phyloP scores from a whole-genome alignment of 2,113 vertebrate species.

The Poicephalus gulielmi region DNA sequence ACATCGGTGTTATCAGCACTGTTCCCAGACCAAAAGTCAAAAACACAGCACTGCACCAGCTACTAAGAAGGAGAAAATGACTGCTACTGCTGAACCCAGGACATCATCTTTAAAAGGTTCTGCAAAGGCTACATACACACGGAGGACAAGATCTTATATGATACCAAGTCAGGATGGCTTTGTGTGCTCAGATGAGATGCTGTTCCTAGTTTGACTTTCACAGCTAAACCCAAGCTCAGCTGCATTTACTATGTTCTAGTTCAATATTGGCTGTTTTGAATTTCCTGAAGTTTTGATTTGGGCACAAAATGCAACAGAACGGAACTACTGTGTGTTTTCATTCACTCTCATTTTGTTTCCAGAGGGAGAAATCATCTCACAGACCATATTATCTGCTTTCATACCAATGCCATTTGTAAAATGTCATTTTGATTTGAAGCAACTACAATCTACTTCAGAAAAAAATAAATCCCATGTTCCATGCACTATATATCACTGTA shows the following conservation, averaged over 20 bases:
- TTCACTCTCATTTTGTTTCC: background rate
- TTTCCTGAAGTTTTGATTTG: background rate
- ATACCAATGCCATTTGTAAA: background rate
- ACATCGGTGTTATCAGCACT: too few species aligned
- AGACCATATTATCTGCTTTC: background rate
- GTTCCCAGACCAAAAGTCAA: too few species aligned
- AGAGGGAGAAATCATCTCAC: background rate
- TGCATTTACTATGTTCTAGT: background rate
- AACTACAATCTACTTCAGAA: background rate
- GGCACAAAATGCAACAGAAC: background rate
- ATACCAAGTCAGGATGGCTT: background rate
- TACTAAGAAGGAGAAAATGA: too few species aligned
- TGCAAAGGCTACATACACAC: background rate
- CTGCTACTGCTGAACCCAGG: too few species aligned
- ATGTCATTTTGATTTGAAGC: slow-evolving; percentile 8
- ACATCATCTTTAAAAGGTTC: background rate
- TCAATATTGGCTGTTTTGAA: background rate
- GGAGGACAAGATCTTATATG: background rate
- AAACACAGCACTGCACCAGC: too few species aligned
- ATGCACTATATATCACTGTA: background rate
- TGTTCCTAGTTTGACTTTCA: background rate
- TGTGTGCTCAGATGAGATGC: fast-evolving
- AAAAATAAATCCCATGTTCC: background rate
- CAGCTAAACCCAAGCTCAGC: background rate
- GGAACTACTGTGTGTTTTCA: background rate